A percentile compares a stretch with the other conserved stretches of the same genome.
Evolutionary conservation across 2,888 invertebrate species (phyloP).

Genomic region (Elegia similella): DNA sequence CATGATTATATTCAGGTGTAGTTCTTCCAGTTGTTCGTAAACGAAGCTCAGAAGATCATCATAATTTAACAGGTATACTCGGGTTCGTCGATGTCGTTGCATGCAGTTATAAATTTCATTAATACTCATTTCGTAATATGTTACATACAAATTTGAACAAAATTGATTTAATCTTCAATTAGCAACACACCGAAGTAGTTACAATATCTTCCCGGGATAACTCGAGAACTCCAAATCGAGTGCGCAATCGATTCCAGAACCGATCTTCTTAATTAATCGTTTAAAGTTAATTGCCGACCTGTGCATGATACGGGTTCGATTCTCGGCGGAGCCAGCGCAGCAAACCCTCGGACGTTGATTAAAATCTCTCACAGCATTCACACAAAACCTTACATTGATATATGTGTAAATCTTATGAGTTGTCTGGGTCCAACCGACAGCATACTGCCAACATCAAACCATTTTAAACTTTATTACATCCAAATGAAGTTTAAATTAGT

Average conservation of each 20-base stretch:
- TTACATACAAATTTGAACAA: no score
- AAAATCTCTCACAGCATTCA: conserved; percentile 78
- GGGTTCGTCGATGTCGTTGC: no score
- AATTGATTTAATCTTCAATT: conserved; percentile 20
- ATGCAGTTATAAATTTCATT: no score
- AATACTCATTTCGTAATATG: no score
- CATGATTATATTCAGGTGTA: no score
- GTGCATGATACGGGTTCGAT: conserved; percentile 49
- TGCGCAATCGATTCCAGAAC: conserved; percentile 36
- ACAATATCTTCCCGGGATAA: background rate
- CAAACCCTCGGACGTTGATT: conserved; percentile 66
- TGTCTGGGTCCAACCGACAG: conserved; percentile 59
- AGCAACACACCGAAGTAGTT: background rate
- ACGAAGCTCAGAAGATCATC: no score
- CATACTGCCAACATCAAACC: conserved; percentile 31
- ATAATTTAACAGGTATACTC: no score
- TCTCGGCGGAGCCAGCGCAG: conserved; percentile 37
- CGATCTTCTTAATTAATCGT: conserved; percentile 50
- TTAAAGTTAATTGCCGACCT: conserved; percentile 52
- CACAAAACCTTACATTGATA: conserved; percentile 77
- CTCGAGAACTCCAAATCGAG: conserved; percentile 26
- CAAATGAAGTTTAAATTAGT: conserved; percentile 44
- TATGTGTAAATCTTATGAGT: conserved; percentile 76
- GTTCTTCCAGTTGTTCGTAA: no score
- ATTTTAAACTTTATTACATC: conserved; percentile 40